Percentiles rank a stretch among this genome's conserved stretches.
Evolutionary conservation across 2,113 vertebrate species (phyloP).

Genomic region (Scomber scombrus): DNA sequence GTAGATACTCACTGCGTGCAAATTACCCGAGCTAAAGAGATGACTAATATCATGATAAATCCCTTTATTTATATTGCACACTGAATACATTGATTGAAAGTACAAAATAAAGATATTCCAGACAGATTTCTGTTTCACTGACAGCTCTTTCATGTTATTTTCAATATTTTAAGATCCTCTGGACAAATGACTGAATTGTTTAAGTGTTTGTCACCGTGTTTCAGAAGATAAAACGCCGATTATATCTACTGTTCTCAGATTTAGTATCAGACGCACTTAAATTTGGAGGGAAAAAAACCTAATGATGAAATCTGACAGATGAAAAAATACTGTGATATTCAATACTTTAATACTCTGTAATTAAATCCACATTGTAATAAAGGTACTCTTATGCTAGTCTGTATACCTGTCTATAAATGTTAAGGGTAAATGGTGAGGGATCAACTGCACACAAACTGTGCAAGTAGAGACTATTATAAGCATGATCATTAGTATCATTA

Average conservation of each 20-base stretch:
- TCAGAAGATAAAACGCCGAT: slow-evolving; percentile 54
- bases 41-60: not conserved
- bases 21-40: not conserved
- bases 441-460: slow-evolving; percentile 10
- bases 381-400: slow-evolving; percentile 39
- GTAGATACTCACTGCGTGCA: not conserved
- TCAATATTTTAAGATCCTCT: slow-evolving; percentile 53
- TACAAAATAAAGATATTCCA: slow-evolving; percentile 58
- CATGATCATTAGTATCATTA: slow-evolving; percentile 9
- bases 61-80: not conserved
- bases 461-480: not conserved
- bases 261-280: slow-evolving; percentile 15
- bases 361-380: slow-evolving; percentile 60
- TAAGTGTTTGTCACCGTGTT: slow-evolving; percentile 51
- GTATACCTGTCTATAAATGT: no score
- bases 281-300: slow-evolving; percentile 4
- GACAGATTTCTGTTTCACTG: slow-evolving; percentile 53
- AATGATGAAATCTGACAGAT: slow-evolving; percentile 41
- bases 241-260: slow-evolving; percentile 26
- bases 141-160: slow-evolving; percentile 56
- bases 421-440: slow-evolving; percentile 35
- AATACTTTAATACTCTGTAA: slow-evolving; percentile 44
- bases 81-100: slow-evolving; percentile 8
- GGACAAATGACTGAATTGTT: slow-evolving; percentile 59
- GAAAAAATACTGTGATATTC: slow-evolving; percentile 12